These are phyloP conservation scores for Nematopogon swammerdamellus DNA, from an alignment of 2,888 invertebrate species.

Conservation along the genomic window DNA sequence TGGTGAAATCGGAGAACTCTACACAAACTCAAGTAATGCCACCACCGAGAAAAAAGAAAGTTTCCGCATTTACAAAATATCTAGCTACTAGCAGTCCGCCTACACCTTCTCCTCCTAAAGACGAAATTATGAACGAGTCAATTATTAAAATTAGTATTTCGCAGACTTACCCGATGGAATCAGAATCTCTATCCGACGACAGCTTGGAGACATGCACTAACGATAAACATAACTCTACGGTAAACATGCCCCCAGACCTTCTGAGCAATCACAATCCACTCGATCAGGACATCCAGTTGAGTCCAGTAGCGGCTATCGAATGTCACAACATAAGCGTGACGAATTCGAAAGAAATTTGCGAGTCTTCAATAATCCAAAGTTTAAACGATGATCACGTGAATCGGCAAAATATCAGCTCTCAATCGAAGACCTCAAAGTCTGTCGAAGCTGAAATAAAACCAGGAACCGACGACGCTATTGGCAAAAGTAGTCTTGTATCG, in stretches of 20 bases:
- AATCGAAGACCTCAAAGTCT: too few species aligned
- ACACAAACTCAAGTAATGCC: constrained; percentile 34
- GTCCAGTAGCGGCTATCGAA: not conserved
- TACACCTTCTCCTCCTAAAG: not conserved
- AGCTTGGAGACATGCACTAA: constrained; percentile 25
- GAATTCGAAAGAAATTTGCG: not conserved
- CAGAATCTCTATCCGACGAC: constrained; percentile 50
- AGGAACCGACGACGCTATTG: too few species aligned
- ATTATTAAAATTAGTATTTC: constrained; percentile 60
- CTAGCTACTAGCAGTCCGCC: constrained; percentile 5
- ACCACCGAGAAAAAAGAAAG: constrained; percentile 32
- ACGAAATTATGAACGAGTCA: constrained; percentile 34
- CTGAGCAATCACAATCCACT: constrained; percentile 55
- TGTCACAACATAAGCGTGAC: not conserved
- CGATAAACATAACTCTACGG: constrained; percentile 13
- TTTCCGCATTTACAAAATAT: constrained; percentile 19
- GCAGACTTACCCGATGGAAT: constrained; percentile 43
- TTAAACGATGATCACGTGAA: too few species aligned
- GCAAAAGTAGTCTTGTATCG: too few species aligned
- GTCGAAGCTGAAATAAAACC: too few species aligned
- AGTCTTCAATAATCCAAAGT: not conserved
- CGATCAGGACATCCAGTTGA: constrained; percentile 19
- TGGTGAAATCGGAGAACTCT: constrained; percentile 22
- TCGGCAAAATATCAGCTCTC: too few species aligned
- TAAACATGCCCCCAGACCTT: constrained; percentile 51